Evolutionary conservation across 2,113 vertebrate species (phyloP), one percentile per base, ranked within the genome.

Genomic region (Esox niger): DNA sequence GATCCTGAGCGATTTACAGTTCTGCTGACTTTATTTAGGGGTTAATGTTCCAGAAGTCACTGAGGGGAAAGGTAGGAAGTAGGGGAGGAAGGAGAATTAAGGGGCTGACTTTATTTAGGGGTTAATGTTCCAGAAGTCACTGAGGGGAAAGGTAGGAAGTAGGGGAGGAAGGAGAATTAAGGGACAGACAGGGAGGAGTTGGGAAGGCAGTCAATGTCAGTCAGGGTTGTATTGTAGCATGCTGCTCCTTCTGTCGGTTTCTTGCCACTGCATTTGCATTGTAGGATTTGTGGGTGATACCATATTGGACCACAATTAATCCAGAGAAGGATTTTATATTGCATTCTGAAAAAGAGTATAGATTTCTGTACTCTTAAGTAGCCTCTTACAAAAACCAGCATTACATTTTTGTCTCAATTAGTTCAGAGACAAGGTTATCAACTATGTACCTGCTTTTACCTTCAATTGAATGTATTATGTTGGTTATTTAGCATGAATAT

Each of bases 101-200:
- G n/a, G n/a, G n/a, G n/a, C n/a, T n/a, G 13, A 23, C 21, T n/a
- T 71, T 64, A 64, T 73, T 66, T 64, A 62, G 49, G 46, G 63
- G 46, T 62, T 69, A 75, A 75, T 55, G 49, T 26, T 55, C 17
- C 27, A 13, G 31, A 35, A 38, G 27, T 32, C 9, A 31, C 68
- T 32, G 56, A 64, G 32, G 62, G 32, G 65, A 20, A 47, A 35
- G n/a, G 5, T n/a, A n/a, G 11, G 23, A 27, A 23, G 7, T 27
- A 30, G 10, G 47, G 11, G 57, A 13, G 20, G 46, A 20, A 9
- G 29, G 20, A 6, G 27, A 33, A 33, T n/a, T n/a, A n/a, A n/a
- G n/a, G n/a, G n/a, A n/a, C n/a, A n/a, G 13, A 23, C 21, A 38
- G 46, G 13, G n/a, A 9, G 30, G 32, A 17, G 13, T 27, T 23